Evolutionary conservation across 2,113 vertebrate species (phyloP).

Genomic region (Atlantisia rogersi): DNA sequence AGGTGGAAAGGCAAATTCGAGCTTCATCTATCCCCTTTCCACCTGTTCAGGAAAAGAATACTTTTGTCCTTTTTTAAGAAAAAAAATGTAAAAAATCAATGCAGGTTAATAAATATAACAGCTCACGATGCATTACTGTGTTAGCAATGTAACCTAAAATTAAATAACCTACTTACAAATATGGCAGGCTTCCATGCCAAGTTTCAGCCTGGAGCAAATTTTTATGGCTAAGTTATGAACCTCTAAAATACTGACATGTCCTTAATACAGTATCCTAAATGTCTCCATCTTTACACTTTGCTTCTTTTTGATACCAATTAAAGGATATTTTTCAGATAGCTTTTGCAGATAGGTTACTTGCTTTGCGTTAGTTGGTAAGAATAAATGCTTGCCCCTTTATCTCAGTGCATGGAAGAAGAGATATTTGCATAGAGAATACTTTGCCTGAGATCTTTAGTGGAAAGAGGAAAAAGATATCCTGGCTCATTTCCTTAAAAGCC

Average conservation of each 20-base stretch:
- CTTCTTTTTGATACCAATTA: conserved; percentile 17
- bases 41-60: background rate
- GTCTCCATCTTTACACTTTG: conserved; percentile 52
- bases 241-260: conserved; percentile 28
- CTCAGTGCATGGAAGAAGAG: background rate
- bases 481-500: background rate
- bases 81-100: background rate
- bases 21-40: background rate
- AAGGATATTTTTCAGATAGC: background rate
- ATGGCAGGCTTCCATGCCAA: conserved; percentile 52
- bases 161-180: conserved; percentile 63
- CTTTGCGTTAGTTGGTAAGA: background rate
- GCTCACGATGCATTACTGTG: conserved; percentile 3
- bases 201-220: conserved; percentile 46
- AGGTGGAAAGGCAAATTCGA: background rate
- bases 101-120: conserved; percentile 46
- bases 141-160: conserved; percentile 44
- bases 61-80: background rate
- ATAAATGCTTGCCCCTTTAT: background rate
- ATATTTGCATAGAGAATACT: conserved; percentile 4
- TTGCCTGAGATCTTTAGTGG: background rate
- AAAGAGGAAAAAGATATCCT: background rate
- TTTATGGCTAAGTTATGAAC: conserved; percentile 67
- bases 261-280: conserved; percentile 54
- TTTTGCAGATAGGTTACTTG: background rate